Evolutionary conservation across 2,888 invertebrate species (phyloP).

Genomic region (Cordylochernes scorpioides): DNA sequence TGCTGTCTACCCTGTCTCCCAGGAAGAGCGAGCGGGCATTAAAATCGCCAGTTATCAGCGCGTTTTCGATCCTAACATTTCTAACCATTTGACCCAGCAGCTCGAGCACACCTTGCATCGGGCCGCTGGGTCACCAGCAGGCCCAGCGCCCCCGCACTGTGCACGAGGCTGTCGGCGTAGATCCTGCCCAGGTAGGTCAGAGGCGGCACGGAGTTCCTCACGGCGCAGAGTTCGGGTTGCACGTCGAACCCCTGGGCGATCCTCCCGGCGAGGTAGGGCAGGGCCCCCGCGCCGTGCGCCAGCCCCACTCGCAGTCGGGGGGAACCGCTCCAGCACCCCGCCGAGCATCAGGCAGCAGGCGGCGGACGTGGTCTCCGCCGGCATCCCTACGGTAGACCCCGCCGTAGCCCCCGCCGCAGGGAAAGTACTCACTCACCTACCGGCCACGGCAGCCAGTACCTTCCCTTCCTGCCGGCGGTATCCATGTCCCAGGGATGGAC

Average conservation of each 20-base stretch:
- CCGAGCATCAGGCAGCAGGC: slow-evolving; percentile 28
- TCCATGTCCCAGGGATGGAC: slow-evolving; percentile 33
- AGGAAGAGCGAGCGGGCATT: too few relatives aligned
- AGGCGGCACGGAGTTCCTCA: slow-evolving; percentile 22
- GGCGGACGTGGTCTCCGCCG: slow-evolving; percentile 29
- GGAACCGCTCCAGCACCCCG: slow-evolving; percentile 27
- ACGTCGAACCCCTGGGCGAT: slow-evolving; percentile 24
- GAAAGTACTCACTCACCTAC: slow-evolving; percentile 27
- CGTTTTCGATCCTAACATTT: too few relatives aligned
- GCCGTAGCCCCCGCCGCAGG: too few relatives aligned
- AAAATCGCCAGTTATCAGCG: too few relatives aligned
- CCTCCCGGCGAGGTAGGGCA: slow-evolving; percentile 29
- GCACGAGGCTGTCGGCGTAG: slow-evolving; percentile 28
- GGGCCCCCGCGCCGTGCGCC: slow-evolving; percentile 29
- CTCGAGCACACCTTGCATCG: too few relatives aligned
- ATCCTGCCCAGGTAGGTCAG: slow-evolving; percentile 23
- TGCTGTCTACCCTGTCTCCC: too few relatives aligned
- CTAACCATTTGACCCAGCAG: too few relatives aligned
- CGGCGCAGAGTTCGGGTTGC: slow-evolving; percentile 29
- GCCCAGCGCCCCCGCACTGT: slow-evolving; percentile 24
- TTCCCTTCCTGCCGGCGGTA: slow-evolving; percentile 24
- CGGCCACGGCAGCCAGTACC: slow-evolving; percentile 31
- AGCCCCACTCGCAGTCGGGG: slow-evolving; percentile 27
- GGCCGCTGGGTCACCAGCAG: too few relatives aligned
- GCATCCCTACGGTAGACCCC: slow-evolving; percentile 27